Evolutionary conservation across 2,888 invertebrate genomes (phyloP), one percentile per base, ranked within the genome.

Genomic region (Tachina fera): DNA sequence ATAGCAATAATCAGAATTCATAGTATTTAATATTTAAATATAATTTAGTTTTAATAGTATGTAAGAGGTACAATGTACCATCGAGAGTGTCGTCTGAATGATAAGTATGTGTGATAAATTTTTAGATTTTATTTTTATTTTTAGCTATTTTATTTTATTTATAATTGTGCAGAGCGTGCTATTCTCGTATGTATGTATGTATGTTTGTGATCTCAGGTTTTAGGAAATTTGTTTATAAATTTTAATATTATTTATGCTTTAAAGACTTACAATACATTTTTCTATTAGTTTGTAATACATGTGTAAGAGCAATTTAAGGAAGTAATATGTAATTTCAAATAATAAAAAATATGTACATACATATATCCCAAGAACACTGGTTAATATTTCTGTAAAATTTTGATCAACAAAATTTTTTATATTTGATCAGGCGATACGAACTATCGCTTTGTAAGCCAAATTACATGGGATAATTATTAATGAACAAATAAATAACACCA

Each of bases 1-100:
- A 89, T 16, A 89, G 90, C 19, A 91, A 91, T 82, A 89, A 90
- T 58, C 88, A 90, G 61, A 91, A 91, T 70, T 88, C 92, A 89
- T 92, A 92, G 91, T 89, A 83, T 77, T 51, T 71, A 79, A 14
- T 70, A 65, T 43, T 51, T 67, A 63, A 19, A 13, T 49, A 22
- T 45, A 47, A 47, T 61, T 71, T 68, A 60, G 8, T 49, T 58
- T 10, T 58, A 68, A 58, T 47, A 41, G 4, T 56, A 10, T 68
- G 4, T 60, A 58, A 68, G 67, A 56, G 31, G 31, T 31, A 45
- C 9, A 11, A 22, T 70, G 58, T 22, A 10, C 45, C 51, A 63
- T 45, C 43, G 14, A 76, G 65, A 31, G 47, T 79, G 70, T 22
- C 16, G 70, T 22, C 16, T 60, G 76, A 56, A 13, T 56, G 45